Conservation (phyloP, 2,888 invertebrate genomes). For the Zygogramma bicolorata region DNA sequence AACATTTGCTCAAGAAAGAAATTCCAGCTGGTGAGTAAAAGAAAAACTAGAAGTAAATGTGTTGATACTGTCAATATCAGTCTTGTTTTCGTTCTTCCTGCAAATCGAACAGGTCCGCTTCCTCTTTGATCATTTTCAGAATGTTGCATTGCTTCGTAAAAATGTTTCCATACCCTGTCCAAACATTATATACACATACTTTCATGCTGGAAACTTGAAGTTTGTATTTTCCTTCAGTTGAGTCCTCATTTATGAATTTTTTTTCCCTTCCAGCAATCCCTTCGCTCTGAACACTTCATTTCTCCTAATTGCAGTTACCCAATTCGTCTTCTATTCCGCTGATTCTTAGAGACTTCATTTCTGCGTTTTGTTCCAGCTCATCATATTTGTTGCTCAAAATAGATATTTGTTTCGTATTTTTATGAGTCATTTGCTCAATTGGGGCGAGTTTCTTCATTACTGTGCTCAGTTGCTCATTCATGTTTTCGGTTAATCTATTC, state of each 20-base stretch:
- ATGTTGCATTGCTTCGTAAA: not conserved
- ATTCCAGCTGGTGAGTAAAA: no score
- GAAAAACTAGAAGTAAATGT: no score
- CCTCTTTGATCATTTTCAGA: not conserved
- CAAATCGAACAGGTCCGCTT: not conserved
- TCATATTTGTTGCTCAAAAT: no score
- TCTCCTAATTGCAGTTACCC: not conserved
- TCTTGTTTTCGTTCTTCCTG: no score
- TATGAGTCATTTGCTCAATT: no score
- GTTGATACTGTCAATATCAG: no score
- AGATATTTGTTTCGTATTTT: no score
- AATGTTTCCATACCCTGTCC: not conserved
- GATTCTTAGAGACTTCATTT: not conserved
- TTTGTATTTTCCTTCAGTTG: not conserved
- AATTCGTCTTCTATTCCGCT: not conserved
- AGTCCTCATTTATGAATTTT: not conserved
- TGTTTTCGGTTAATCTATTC: no score
- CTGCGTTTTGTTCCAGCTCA: not conserved
- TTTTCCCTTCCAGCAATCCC: not conserved
- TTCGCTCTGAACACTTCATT: not conserved
- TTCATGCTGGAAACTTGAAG: not conserved
- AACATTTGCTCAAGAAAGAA: no score
- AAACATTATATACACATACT: not conserved
- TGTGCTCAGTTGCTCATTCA: no score
- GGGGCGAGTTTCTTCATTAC: no score